Evolutionary conservation across 2,797 vertebrate species (phyloP), one percentile per base, ranked within the genome.

Genomic region (Propithecus perrieri): DNA sequence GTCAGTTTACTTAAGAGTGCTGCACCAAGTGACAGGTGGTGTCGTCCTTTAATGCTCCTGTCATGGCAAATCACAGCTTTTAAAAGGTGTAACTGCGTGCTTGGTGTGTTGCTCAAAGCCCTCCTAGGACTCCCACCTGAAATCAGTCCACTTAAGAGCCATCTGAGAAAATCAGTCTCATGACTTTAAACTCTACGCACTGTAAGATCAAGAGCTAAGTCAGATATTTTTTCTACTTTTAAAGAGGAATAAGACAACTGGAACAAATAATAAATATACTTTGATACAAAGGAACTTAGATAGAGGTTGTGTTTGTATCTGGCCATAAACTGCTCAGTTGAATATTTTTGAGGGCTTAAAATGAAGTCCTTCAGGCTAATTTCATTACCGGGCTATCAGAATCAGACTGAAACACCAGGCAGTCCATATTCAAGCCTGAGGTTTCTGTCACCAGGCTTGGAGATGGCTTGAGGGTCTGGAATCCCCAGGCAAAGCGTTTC

Each of bases 21-120:
- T 0, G 0, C 38, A 33, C 46, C 67, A 65, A 67, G 57, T 7
- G 0, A 38, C 5, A 18, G 9, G n/a, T 11, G 0, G 5, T 43
- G 0, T 15, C n/a, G 69, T 28, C 12, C 1, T 89, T 71, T 26
- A 71, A 55, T 5, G 12, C 8, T 30, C 7, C 15, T 28, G n/a
- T 48, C 35, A 33, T 50, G n/a, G 26, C 38, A 11, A 86, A 46
- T 30, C 38, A 48, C 5, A 48, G 22, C 55, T 57, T 57, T 57
- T 24, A 22, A 57, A 74, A 92, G 41, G 79, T 61, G 12, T 15
- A 87, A 26, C 59, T 86, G 11, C 11, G 63, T 0, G 33, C 41
- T 67, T 53, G 14, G 0, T 67, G 15, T 43, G 38, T 22, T 53
- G 5, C 12, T 95, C n/a, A 67, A 41, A 84, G 30, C 11, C 17